Base-by-base conservation (phyloP, 2,888 invertebrate genomes). In the Platerodrilus igneus region DNA sequence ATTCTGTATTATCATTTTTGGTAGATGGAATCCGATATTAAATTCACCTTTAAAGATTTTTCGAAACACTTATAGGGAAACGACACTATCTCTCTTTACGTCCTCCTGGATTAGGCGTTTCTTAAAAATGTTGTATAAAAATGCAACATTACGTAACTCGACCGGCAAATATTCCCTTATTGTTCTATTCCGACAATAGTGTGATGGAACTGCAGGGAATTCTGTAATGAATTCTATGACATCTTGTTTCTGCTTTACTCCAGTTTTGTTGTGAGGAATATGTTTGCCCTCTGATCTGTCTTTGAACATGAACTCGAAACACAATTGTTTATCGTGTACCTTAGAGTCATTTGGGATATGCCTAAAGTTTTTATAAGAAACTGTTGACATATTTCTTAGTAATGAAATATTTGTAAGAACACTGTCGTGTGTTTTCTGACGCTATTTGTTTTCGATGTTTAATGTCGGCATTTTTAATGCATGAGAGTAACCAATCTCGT, bases 21-120 rank as follows among this genome's bases (percentile, higher is more conserved):
- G 42, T 11, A 34, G 22, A 20, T 53, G 40, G 35, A 51, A 46
- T 11, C 47, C 44, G 11, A 50, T 41, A 44, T 52, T 51, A 29
- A 47, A 48, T 15, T 46, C 28, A 14, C 29, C 33, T 20, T 16
- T 21, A 31, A 51, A 50, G 30, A 47, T 47, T 30, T 31, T 31
- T 20, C 18, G 9, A 22, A 47, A 43, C 15, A 44, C 9, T 16
- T 29, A 34, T 31, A 37, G 28, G 28, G 38, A 26, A 20, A 20
- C 23, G 8, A 10, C 11, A 19, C 19, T 18, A 7, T 15, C 16
- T 7, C 30, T 20, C 6, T 35, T 27, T 30, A 11, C 15, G n/a
- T n/a, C n/a, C n/a, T n/a, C n/a, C n/a, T n/a, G n/a, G n/a, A n/a
- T n/a, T 27, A 27, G 33, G 7, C 10, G 22, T 8, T 11, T 33